Conservation (phyloP, 1,140 invertebrate species). For the Drosophila kanapiae region DNA sequence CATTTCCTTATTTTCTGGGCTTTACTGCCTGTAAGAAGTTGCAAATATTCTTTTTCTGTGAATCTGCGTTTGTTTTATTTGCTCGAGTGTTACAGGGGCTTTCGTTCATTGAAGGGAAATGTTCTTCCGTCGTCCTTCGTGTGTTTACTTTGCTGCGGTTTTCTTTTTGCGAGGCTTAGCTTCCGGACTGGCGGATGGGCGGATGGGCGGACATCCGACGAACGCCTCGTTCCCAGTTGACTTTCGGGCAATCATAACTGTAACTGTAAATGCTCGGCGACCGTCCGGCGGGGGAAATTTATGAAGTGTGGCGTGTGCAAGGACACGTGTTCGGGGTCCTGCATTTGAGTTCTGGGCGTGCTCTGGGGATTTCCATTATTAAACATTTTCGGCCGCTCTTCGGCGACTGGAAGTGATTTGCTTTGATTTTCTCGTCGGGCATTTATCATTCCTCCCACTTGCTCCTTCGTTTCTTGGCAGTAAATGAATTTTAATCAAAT, state of each 20-base stretch:
- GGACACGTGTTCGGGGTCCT: conserved; percentile 59
- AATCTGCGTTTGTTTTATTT: conserved; percentile 34
- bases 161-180: conserved; percentile 75
- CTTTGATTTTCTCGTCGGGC: conserved; percentile 71
- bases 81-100: conserved; percentile 63
- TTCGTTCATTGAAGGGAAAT: conserved; percentile 45
- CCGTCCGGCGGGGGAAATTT: conserved; percentile 60
- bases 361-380: conserved; percentile 58
- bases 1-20: neutral
- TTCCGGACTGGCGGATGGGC: conserved; percentile 54
- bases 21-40: neutral
- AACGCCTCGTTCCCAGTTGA: conserved; percentile 62
- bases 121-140: conserved; percentile 48
- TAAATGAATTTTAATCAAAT: conserved; percentile 82
- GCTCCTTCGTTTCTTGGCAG: conserved; percentile 50
- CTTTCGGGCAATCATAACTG: conserved; percentile 83
- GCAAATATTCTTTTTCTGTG: neutral
- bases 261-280: conserved; percentile 71
- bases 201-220: conserved; percentile 62
- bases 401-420: conserved; percentile 71
- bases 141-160: conserved; percentile 76
- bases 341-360: conserved; percentile 77
- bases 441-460: conserved; percentile 65
- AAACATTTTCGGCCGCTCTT: conserved; percentile 60
- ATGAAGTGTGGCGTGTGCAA: conserved; percentile 83